Conservation (phyloP, 2,797 vertebrate species). For the Balearica regulorum region DNA sequence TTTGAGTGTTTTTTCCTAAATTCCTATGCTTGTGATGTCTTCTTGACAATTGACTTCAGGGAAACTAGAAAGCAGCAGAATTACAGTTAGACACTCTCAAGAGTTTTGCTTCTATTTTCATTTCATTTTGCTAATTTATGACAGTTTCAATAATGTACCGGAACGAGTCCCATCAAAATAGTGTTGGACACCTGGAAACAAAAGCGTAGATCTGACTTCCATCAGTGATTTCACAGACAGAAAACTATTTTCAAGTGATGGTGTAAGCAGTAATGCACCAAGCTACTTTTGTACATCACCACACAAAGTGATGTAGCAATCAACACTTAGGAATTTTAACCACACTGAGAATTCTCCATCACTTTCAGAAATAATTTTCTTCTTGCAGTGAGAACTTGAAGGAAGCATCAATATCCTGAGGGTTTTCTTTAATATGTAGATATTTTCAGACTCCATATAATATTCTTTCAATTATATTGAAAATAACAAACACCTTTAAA, state of each 20-base stretch:
- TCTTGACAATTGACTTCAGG: neutral
- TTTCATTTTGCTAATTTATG: conserved; percentile 27
- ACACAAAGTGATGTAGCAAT: neutral
- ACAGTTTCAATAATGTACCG: conserved; percentile 5
- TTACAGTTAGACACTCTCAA: neutral
- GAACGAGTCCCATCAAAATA: conserved; percentile 15
- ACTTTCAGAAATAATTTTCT: neutral
- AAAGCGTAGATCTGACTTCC: neutral
- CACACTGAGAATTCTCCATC: neutral
- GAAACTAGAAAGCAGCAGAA: conserved; percentile 23
- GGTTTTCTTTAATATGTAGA: neutral
- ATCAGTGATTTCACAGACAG: neutral
- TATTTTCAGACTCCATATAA: neutral
- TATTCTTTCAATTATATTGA: neutral
- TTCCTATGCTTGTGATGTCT: neutral
- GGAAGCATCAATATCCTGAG: neutral
- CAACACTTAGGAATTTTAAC: neutral
- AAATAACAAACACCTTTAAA: neutral
- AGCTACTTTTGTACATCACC: neutral
- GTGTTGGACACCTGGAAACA: neutral
- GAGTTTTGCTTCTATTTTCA: neutral
- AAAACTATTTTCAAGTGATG: neutral
- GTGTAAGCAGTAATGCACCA: neutral
- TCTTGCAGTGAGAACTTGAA: neutral
- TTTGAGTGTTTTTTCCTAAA: neutral